A percentile compares a stretch with the other conserved stretches of the same genome.
Conservation (phyloP, 2,113 vertebrate species). For the Psilopogon haemacephalus region DNA sequence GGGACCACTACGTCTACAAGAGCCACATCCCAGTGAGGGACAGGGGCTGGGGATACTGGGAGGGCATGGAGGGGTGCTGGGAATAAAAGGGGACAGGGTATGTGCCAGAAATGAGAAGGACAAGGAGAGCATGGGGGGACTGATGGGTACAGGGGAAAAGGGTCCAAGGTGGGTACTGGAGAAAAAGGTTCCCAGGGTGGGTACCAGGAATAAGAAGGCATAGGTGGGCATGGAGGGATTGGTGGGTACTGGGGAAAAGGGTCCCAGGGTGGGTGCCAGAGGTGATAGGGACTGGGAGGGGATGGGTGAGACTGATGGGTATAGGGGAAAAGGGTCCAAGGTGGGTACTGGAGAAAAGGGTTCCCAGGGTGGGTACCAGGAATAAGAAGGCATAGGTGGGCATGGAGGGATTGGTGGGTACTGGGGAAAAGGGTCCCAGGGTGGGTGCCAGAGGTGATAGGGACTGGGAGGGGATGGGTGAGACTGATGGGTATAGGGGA, state of each 20-base stretch:
- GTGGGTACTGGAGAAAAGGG: not conserved
- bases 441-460: not conserved
- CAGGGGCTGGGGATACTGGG: not conserved
- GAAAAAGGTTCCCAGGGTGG: not conserved
- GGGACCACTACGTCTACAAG: slow-evolving; percentile 93
- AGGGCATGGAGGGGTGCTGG: too few relatives aligned
- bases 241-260: not conserved
- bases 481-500: not conserved
- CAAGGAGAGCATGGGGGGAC: too few relatives aligned
- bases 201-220: not conserved
- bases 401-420: not conserved
- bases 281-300: not conserved
- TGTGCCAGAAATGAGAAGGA: too few relatives aligned
- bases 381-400: not conserved
- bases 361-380: not conserved
- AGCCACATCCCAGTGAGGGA: slow-evolving; percentile 86
- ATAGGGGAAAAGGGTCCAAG: not conserved
- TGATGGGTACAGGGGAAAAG: not conserved
- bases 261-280: not conserved
- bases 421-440: not conserved
- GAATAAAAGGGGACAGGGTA: too few relatives aligned
- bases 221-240: not conserved
- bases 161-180: too few relatives aligned
- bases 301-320: not conserved
- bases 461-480: not conserved